Evolutionary conservation across 1,140 invertebrate species (phyloP), one percentile per base, ranked within the genome.

Genomic region (Drepana arcuata): DNA sequence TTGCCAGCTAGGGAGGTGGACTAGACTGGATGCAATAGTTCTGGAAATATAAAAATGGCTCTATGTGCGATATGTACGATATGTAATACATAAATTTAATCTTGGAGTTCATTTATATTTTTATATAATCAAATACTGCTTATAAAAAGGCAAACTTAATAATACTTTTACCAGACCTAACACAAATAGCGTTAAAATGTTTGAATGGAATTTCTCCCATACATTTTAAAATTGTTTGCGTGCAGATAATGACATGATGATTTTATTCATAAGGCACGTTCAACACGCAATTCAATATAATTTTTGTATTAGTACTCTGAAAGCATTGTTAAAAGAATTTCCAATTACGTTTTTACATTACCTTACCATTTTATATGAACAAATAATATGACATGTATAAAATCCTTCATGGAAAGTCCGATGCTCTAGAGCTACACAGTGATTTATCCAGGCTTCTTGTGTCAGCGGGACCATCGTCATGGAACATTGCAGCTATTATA

Each of bases 231-330:
- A 23, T 10, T 1, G 33, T 29, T 34, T 21, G 40, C 34, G 34
- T 42, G 35, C 16, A 6, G 31, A 13, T 48, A 32, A 42, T 32
- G 33, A 16, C 25, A 14, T 40, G 37, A 32, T 40, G 26, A 32
- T 31, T 40, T 13, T 30, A 27, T 41, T 41, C 16, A 30, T 40
- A 27, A 34, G 24, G 24, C 4, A 26, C 24, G 24, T 26, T n/a
- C n/a, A n/a, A n/a, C n/a, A n/a, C n/a, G n/a, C n/a, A n/a, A n/a
- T n/a, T n/a, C n/a, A n/a, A n/a, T n/a, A n/a, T n/a, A n/a, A n/a
- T 6, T n/a, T 26, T 26, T 26, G 10, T 10, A 7, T 6, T 10
- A 6, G n/a, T 26, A n/a, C n/a, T 26, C 4, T 10, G 10, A 21
- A 2, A 26, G 24, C 24, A 10, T 26, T 26, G 6, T 26, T 26